phyloP scores from a whole-genome alignment of 2,797 vertebrate genomes.

The Typhlichthys subterraneus region DNA sequence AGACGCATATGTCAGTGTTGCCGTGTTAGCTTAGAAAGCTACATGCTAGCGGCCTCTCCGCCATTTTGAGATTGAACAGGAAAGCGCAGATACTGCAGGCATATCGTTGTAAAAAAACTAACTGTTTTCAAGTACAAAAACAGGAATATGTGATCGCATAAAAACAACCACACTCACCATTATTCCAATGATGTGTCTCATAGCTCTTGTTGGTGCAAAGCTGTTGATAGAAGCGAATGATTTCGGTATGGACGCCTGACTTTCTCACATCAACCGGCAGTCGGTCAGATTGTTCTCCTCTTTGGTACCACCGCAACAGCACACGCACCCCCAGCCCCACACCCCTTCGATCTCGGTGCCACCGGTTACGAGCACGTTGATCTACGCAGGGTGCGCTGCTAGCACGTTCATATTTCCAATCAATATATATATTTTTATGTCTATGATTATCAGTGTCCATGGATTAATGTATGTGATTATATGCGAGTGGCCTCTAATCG shows the following conservation, averaged over 20 bases:
- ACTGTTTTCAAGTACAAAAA: constrained; percentile 56
- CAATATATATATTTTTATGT: neutral
- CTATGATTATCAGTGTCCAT: too few species aligned
- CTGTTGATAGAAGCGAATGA: neutral
- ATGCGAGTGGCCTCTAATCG: too few species aligned
- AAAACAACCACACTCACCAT: constrained; percentile 44
- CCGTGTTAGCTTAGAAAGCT: constrained; percentile 75
- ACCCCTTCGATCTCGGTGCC: constrained; percentile 53
- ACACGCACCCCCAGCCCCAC: constrained; percentile 3
- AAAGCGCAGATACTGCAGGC: constrained; percentile 79
- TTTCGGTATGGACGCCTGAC: constrained; percentile 45
- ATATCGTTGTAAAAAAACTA: constrained; percentile 76
- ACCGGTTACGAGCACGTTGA: constrained; percentile 72
- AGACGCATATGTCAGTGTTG: constrained; percentile 35
- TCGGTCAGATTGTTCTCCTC: constrained; percentile 73
- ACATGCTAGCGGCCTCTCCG: constrained; percentile 88
- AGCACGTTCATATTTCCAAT: constrained; percentile 12
- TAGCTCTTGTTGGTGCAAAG: constrained; percentile 18
- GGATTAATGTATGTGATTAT: neutral
- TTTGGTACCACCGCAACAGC: constrained; percentile 72
- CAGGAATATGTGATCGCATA: constrained; percentile 3
- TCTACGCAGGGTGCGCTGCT: constrained; percentile 37
- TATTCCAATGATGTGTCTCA: constrained; percentile 25
- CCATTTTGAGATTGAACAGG: constrained; percentile 90
- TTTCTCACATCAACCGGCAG: constrained; percentile 68